Percentiles rank a stretch among this genome's conserved stretches.
These are phyloP conservation scores for Yoshiicerus persimilis DNA, from an alignment of 1,140 invertebrate species.

Conservation along the genomic window DNA sequence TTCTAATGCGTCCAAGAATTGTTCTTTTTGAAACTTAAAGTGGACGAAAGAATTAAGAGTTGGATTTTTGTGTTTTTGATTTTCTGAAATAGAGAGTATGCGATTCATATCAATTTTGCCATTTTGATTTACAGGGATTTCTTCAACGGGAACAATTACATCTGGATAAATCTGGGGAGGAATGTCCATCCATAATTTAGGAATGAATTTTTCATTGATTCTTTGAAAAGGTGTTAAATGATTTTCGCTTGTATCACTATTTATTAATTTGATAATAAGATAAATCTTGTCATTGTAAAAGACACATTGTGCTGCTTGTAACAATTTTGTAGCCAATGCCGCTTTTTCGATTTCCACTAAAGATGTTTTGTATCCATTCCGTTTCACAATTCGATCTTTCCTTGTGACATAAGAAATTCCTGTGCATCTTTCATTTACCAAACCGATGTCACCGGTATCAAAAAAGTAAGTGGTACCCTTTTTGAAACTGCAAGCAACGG, in stretches of 20 bases:
- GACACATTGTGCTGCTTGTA: background rate
- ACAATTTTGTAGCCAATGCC: conserved; percentile 56
- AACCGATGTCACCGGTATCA: background rate
- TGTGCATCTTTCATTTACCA: conserved; percentile 53
- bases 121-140: conserved; percentile 63
- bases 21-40: background rate
- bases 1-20: background rate
- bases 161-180: conserved; percentile 56
- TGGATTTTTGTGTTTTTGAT: background rate
- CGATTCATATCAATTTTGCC: conserved; percentile 60
- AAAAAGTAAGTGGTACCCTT: background rate
- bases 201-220: background rate
- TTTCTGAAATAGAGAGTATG: conserved; percentile 30
- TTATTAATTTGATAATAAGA: conserved; percentile 48
- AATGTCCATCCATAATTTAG: background rate
- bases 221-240: conserved; percentile 43
- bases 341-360: conserved; percentile 63
- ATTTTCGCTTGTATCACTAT: conserved; percentile 59
- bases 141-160: conserved; percentile 57
- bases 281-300: conserved; percentile 55
- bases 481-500: background rate
- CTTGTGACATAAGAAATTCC: conserved; percentile 66
- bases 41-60: background rate
- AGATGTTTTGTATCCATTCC: conserved; percentile 70
- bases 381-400: conserved; percentile 68